Evolutionary conservation across 30 jellyfish, hydroid and myxozoan genomes (phyloP), one percentile per base, ranked within the genome.

Genomic region (Phacellophora camtschatica): DNA sequence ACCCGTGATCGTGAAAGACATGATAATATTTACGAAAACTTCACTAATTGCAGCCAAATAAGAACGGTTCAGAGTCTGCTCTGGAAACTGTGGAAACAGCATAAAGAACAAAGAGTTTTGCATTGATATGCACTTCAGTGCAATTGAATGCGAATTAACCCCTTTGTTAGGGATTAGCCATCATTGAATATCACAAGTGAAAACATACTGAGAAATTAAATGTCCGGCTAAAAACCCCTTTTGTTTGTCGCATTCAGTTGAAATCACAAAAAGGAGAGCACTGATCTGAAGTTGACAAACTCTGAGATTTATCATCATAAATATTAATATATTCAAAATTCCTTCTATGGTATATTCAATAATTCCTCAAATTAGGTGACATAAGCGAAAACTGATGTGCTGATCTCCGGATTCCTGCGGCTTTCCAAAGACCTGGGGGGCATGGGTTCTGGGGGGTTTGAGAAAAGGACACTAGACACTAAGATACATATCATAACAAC

Each of bases 161-260:
- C 37, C n/a, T 51, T 73, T 73, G 86, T 73, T 73, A 43, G 7
- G 74, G 65, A 34, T 73, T 50, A 73, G 86, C 86, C 86, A 73
- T 64, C 86, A 73, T 73, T 67, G 74, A 73, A 73, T 73, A 73
- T 73, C n/a, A 54, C 19, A 55, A 35, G 55, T 53, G 86, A 23
- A 33, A 43, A 3, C 86, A 51, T 73, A 54, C 53, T 73, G n/a
- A 51, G 86, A 73, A 46, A 73, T 73, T 73, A 73, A 73, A 73
- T 73, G 86, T n/a, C 53, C 31, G 22, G 31, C 25, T 27, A 39
- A 36, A 41, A 72, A 34, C 32, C 64, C 46, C 51, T 24, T 73
- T 73, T 73, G 86, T 73, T 25, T 18, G 0, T 9, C 7, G 15
- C 59, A 68, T 68, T 68, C 67, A 64, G 22, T 42, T 16, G 50